Conservation (phyloP, 2,888 invertebrate genomes). For the Cerceris ruficornis region DNA sequence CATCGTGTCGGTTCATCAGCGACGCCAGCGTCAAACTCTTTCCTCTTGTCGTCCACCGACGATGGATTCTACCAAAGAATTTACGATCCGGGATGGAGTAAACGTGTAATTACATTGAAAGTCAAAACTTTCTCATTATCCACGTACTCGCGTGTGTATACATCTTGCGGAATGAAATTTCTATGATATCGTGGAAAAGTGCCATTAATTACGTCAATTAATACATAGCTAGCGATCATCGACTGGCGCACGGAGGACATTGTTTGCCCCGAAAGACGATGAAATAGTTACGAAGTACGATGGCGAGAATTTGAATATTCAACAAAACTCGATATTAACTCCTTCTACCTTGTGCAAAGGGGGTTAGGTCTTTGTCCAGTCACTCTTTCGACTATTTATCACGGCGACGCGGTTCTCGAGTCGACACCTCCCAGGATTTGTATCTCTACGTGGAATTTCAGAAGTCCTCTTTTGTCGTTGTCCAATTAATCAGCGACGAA, state of each 20-base stretch:
- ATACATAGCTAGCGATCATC: constrained; percentile 22
- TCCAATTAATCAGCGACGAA: constrained; percentile 25
- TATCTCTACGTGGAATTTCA: constrained; percentile 18
- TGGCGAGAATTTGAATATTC: constrained; percentile 69
- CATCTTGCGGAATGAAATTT: background rate
- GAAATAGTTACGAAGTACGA: constrained; percentile 61
- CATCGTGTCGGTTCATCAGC: too few species aligned
- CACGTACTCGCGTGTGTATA: too few species aligned
- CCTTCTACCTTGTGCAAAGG: constrained; percentile 50
- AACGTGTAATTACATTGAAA: too few species aligned
- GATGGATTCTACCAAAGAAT: too few species aligned
- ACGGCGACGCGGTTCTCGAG: constrained; percentile 32
- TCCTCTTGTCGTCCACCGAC: too few species aligned
- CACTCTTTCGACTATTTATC: constrained; percentile 63
- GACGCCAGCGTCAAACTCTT: too few species aligned
- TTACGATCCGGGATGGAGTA: too few species aligned
- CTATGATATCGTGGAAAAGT: constrained; percentile 12
- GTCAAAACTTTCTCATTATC: too few species aligned
- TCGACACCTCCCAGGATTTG: constrained; percentile 14
- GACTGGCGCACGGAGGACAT: constrained; percentile 28
- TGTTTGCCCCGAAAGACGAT: constrained; percentile 44
- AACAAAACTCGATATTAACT: constrained; percentile 66
- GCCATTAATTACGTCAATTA: constrained; percentile 41
- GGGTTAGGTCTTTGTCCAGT: constrained; percentile 49
- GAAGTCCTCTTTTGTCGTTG: constrained; percentile 2